Conservation (phyloP, 2,113 vertebrate genomes). For the Pterocles burchelli region DNA sequence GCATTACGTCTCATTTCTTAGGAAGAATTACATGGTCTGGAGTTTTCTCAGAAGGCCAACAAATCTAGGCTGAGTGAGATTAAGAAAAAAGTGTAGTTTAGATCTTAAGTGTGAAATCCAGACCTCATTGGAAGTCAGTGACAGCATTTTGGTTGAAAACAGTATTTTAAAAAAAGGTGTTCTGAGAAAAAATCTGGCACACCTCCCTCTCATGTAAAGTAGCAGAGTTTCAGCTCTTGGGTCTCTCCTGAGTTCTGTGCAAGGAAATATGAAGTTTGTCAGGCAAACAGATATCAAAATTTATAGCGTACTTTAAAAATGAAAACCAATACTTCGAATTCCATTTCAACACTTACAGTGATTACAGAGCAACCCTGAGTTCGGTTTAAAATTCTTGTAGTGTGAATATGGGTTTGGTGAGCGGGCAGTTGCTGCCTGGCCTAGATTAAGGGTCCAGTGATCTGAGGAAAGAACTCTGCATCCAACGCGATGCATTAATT, state of each 20-base stretch:
- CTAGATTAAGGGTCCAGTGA: not conserved
- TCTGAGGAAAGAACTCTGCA: not conserved
- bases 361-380: not conserved
- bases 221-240: not conserved
- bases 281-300: not conserved
- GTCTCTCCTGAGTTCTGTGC: not conserved
- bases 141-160: not conserved
- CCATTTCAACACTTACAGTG: not conserved
- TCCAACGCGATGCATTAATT: not conserved
- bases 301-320: constrained; percentile 23
- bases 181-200: not conserved
- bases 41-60: not conserved
- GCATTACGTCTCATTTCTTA: not conserved
- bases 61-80: not conserved
- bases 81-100: not conserved
- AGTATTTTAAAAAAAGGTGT: not conserved
- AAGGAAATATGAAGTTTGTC: not conserved
- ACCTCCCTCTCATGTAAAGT: not conserved
- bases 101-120: not conserved
- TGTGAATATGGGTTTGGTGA: not conserved
- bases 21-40: not conserved
- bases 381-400: not conserved
- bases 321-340: not conserved
- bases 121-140: not conserved
- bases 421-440: not conserved